phyloP scores from a whole-genome alignment of 2,113 vertebrate species.

The Rhadina sibilatrix region DNA sequence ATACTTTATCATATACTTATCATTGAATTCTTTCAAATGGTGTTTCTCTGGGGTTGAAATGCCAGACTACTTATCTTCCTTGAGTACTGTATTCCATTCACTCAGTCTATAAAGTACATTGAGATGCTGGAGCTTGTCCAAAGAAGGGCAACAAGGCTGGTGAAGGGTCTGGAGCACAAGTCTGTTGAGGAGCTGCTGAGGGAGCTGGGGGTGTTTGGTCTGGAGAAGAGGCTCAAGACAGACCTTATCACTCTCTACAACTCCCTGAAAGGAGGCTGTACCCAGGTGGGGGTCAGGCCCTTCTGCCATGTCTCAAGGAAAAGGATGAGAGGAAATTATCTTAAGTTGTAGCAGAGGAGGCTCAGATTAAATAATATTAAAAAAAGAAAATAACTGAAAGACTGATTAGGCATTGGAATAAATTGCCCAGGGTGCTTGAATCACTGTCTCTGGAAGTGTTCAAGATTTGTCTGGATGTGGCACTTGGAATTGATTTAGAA shows the following conservation, averaged over 20 bases:
- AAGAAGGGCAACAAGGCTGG: background rate
- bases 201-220: background rate
- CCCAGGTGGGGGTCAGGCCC: rapidly evolving
- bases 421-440: background rate
- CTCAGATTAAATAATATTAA: background rate
- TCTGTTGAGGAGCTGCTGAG: background rate
- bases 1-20: too few relatives aligned
- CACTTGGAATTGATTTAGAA: background rate
- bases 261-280: background rate
- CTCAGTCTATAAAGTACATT: background rate
- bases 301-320: background rate
- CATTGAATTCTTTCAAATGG: background rate
- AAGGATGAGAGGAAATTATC: background rate
- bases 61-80: background rate
- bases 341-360: background rate
- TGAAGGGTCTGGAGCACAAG: background rate
- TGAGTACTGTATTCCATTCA: background rate
- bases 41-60: background rate
- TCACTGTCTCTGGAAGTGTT: background rate
- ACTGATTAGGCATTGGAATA: background rate
- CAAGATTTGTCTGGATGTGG: background rate
- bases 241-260: background rate
- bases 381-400: background rate
- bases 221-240: background rate
- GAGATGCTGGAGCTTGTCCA: background rate